These are phyloP conservation scores for Origma solitaria DNA, from an alignment of 2,113 vertebrate genomes.

Conservation along the genomic window DNA sequence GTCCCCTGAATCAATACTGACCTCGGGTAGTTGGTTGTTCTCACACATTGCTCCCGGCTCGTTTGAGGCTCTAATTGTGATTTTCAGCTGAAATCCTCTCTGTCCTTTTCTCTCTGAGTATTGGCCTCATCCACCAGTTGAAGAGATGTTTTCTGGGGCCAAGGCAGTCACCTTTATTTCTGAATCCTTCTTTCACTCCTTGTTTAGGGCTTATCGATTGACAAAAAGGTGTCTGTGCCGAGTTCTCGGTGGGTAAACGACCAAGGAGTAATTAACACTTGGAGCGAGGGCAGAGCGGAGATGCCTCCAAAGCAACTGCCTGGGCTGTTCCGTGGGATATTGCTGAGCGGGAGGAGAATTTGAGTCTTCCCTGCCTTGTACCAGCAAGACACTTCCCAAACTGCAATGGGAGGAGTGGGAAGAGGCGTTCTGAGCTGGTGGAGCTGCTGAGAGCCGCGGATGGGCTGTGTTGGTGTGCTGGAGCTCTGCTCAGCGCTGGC, in stretches of 20 bases:
- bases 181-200: background rate
- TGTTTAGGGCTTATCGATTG: background rate
- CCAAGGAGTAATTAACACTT: background rate
- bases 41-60: background rate
- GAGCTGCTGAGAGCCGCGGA: background rate
- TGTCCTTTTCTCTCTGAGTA: background rate
- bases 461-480: background rate
- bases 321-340: background rate
- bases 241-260: background rate
- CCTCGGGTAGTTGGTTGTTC: background rate
- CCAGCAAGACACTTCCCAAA: accelerated
- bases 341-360: background rate
- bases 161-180: background rate
- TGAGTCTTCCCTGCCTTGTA: background rate
- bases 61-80: background rate
- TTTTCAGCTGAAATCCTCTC: background rate
- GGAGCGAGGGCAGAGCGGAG: background rate
- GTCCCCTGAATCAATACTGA: background rate
- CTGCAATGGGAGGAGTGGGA: background rate
- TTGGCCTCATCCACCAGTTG: background rate
- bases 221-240: background rate
- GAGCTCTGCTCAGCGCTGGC: background rate
- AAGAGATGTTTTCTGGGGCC: background rate
- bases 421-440: background rate
- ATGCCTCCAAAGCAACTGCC: background rate